A percentile compares a stretch with the other conserved stretches of the same genome.
phyloP scores from a whole-genome alignment of 2,797 vertebrate genomes.

The Sebastiscus tertius region DNA sequence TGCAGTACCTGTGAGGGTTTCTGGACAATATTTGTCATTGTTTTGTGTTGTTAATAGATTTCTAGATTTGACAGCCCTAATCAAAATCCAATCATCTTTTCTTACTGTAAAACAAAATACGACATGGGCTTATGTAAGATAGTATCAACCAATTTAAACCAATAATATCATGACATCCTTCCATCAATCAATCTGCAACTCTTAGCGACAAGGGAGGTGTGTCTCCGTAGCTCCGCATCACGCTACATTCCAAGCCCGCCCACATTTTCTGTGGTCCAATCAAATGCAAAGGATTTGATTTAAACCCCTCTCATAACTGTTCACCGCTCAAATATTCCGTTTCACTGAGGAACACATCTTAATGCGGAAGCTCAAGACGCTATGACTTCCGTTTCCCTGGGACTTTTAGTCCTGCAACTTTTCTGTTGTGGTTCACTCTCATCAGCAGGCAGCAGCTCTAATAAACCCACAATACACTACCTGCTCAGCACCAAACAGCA shows the following conservation, averaged over 20 bases:
- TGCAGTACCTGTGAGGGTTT: too few relatives aligned
- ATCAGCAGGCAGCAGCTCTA: background rate
- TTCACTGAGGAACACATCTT: background rate
- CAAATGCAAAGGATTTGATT: too few relatives aligned
- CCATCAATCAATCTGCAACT: background rate
- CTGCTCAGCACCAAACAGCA: background rate
- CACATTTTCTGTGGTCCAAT: too few relatives aligned
- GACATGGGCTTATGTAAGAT: background rate
- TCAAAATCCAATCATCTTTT: background rate
- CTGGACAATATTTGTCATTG: too few relatives aligned
- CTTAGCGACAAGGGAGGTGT: background rate
- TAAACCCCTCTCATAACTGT: background rate
- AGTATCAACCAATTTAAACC: too few relatives aligned
- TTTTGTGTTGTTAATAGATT: too few relatives aligned
- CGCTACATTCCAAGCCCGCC: too few relatives aligned
- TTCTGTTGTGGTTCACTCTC: background rate
- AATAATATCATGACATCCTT: background rate
- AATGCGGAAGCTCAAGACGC: background rate
- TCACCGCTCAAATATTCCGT: background rate
- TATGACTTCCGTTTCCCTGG: background rate
- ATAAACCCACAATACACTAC: background rate
- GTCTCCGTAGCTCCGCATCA: too few relatives aligned
- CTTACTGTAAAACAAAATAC: rapidly evolving
- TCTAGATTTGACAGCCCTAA: too few relatives aligned
- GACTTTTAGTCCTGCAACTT: background rate